Conservation (phyloP, 2,888 invertebrate genomes). For the Dugesia japonica region DNA sequence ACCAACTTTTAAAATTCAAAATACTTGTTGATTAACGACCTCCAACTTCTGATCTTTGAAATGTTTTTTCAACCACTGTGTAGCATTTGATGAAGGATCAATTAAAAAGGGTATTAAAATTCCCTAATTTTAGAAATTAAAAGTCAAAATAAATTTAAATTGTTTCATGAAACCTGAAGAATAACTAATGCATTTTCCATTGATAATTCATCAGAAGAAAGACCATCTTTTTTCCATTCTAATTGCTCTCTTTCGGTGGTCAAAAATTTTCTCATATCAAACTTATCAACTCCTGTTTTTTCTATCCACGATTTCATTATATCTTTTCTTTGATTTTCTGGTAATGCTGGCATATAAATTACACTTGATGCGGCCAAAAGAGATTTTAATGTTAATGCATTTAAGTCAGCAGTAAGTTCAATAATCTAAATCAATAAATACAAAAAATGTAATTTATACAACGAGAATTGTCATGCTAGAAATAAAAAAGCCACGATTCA, state of each 20-base stretch:
- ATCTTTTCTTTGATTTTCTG: conserved; percentile 57
- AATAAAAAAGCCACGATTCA: no score
- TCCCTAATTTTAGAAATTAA: no score
- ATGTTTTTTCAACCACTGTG: conserved; percentile 64
- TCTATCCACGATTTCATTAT: conserved; percentile 49
- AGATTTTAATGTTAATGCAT: conserved; percentile 56
- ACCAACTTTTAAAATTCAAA: no score
- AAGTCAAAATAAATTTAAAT: no score
- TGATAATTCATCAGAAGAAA: conserved; percentile 63
- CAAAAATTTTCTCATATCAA: conserved; percentile 53
- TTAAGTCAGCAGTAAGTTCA: conserved; percentile 53
- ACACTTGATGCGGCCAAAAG: conserved; percentile 64
- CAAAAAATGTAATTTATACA: no score
- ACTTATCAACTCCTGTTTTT: conserved; percentile 42
- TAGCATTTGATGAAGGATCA: conserved; percentile 71
- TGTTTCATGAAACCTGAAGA: conserved; percentile 61
- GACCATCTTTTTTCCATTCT: conserved; percentile 68
- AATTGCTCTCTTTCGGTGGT: conserved; percentile 62
- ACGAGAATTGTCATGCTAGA: no score
- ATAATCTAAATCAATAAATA: no score
- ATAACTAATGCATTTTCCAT: conserved; percentile 67
- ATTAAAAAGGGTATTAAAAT: conserved; percentile 62
- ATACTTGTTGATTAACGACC: conserved; percentile 59
- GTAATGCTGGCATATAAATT: conserved; percentile 58
- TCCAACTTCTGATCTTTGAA: conserved; percentile 59